phyloP scores from a whole-genome alignment of 1,140 invertebrate genomes.

The Branchinecta lindahli region DNA sequence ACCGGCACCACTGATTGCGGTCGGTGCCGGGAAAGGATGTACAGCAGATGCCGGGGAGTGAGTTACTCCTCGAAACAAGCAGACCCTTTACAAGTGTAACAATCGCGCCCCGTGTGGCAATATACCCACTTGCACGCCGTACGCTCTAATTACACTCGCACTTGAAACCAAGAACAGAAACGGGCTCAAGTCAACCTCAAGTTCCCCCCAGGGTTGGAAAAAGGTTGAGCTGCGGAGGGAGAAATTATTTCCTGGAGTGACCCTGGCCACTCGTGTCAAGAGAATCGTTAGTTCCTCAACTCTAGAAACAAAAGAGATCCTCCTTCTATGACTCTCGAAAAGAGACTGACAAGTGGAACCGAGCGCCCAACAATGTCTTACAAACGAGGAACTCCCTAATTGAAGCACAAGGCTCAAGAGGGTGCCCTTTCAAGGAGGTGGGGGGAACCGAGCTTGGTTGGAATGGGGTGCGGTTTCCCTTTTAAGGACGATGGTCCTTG shows the following conservation, averaged over 20 bases:
- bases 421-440: not conserved
- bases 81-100: no score
- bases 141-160: not conserved
- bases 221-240: not conserved
- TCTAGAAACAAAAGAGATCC: conserved; percentile 6
- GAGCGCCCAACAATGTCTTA: conserved; percentile 9
- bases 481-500: not conserved
- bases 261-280: not conserved
- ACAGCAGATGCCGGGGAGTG: no score
- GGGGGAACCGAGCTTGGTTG: not conserved
- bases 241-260: not conserved
- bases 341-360: not conserved
- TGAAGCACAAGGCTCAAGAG: conserved; percentile 2
- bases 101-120: no score
- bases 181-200: not conserved
- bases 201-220: not conserved
- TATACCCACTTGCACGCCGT: not conserved
- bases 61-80: no score
- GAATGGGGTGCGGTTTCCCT: not conserved
- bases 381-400: conserved; percentile 10
- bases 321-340: conserved; percentile 6
- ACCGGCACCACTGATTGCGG: no score
- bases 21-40: no score
- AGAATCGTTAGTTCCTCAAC: conserved; percentile 7
- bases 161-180: not conserved